Percentiles rank a stretch among this genome's conserved stretches.
Conservation (phyloP, 2,797 vertebrate genomes). For the Eulemur albifrons region DNA sequence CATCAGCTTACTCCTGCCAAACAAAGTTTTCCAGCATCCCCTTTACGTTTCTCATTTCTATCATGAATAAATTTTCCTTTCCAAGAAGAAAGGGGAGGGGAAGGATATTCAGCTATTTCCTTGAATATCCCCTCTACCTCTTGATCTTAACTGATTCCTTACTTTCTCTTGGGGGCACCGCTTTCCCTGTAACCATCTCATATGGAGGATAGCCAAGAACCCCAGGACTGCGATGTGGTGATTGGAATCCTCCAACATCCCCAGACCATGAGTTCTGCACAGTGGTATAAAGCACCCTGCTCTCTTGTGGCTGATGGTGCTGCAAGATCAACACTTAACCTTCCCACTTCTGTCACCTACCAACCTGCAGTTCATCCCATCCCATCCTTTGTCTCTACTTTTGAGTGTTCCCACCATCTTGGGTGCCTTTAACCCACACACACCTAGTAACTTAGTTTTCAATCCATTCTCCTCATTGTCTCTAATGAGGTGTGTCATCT, state of each 20-base stretch:
- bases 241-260: neutral
- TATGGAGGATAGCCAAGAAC: neutral
- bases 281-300: fast-evolving
- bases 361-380: neutral
- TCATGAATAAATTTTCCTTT: neutral
- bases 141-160: neutral
- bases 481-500: neutral
- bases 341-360: neutral
- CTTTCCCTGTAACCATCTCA: neutral
- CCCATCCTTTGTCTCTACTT: neutral
- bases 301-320: neutral
- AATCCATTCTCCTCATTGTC: neutral
- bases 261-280: neutral
- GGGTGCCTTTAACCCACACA: neutral
- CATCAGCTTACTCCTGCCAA: neutral
- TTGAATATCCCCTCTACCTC: neutral
- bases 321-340: neutral
- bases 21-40: neutral
- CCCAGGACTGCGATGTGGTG: neutral
- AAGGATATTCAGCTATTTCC: neutral
- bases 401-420: neutral
- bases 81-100: neutral
- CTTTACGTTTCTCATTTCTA: neutral
- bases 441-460: neutral
- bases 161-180: neutral